These are phyloP conservation scores for Caenorhabditis imperialis DNA, from an alignment of 2,888 invertebrate genomes.

Conservation along the genomic window DNA sequence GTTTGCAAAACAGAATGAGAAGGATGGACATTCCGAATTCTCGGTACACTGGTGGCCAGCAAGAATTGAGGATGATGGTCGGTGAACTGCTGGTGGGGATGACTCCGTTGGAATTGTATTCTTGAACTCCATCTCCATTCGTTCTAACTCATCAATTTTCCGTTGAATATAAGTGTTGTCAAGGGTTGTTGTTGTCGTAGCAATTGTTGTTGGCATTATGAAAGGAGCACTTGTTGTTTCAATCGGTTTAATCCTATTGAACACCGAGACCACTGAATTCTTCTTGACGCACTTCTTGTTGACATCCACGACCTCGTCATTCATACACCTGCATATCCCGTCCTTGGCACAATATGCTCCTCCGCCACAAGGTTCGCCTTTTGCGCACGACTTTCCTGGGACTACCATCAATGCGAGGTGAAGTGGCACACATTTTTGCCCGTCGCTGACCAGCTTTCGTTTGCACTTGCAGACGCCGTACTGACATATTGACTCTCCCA, in stretches of 20 bases:
- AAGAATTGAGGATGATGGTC: slow-evolving; percentile 23
- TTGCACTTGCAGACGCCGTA: slow-evolving; percentile 72
- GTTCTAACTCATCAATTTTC: slow-evolving; percentile 59
- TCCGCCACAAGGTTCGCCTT: slow-evolving; percentile 66
- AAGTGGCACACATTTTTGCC: slow-evolving; percentile 68
- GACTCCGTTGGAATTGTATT: slow-evolving; percentile 32
- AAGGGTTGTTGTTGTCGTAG: slow-evolving; percentile 27
- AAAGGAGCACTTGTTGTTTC: slow-evolving; percentile 9
- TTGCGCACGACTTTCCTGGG: slow-evolving; percentile 69
- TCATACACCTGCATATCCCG: slow-evolving; percentile 68
- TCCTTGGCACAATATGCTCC: slow-evolving; percentile 55
- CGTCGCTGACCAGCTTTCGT: slow-evolving; percentile 65
- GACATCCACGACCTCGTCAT: slow-evolving; percentile 63
- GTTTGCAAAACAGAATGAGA: slow-evolving; percentile 67
- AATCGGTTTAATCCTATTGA: slow-evolving; percentile 43
- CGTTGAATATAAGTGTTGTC: slow-evolving; percentile 40
- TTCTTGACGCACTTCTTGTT: slow-evolving; percentile 69
- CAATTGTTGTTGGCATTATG: slow-evolving; percentile 22
- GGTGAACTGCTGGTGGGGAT: slow-evolving; percentile 9
- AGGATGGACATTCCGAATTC: slow-evolving; percentile 61
- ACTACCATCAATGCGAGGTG: slow-evolving; percentile 57
- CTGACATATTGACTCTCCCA: slow-evolving; percentile 67
- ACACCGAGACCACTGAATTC: slow-evolving; percentile 52
- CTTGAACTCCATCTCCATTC: slow-evolving; percentile 59
- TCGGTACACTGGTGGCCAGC: slow-evolving; percentile 61